These are phyloP conservation scores for Blomia tropicalis DNA, from an alignment of 2,888 invertebrate genomes.

Conservation along the genomic window DNA sequence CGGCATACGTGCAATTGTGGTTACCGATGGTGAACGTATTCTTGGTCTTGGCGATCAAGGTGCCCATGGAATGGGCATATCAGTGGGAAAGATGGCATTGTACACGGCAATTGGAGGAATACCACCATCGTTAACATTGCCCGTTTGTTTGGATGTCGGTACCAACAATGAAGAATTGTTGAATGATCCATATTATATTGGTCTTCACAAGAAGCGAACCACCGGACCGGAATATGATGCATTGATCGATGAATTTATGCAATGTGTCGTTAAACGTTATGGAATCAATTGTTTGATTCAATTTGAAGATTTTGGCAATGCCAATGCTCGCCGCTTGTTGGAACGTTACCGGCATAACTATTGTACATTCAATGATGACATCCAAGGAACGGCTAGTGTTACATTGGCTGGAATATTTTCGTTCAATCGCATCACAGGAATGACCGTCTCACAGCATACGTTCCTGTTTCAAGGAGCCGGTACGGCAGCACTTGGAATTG, in stretches of 20 bases:
- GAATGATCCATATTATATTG: slow-evolving; percentile 88
- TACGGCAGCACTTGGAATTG: slow-evolving; percentile 61
- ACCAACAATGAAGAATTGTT: slow-evolving; percentile 77
- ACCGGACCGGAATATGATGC: slow-evolving; percentile 73
- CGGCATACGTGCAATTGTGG: slow-evolving; percentile 47
- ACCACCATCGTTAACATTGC: slow-evolving; percentile 43
- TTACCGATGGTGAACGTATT: slow-evolving; percentile 95
- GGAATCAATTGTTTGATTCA: slow-evolving; percentile 45
- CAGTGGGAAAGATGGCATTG: slow-evolving; percentile 85
- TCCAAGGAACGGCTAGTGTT: slow-evolving; percentile 67
- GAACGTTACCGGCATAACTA: slow-evolving; percentile 69
- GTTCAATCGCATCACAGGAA: slow-evolving; percentile 64
- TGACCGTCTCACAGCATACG: slow-evolving; percentile 56
- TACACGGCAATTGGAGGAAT: slow-evolving; percentile 95
- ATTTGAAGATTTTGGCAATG: slow-evolving; percentile 97
- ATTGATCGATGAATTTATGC: slow-evolving; percentile 93
- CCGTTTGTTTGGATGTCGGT: slow-evolving; percentile 83
- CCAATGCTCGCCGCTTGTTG: slow-evolving; percentile 83
- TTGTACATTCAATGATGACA: slow-evolving; percentile 98
- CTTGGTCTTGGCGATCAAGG: slow-evolving; percentile 93
- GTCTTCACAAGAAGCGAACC: slow-evolving; percentile 64
- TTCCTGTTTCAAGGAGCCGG: slow-evolving; percentile 10
- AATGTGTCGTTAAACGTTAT: slow-evolving; percentile 53
- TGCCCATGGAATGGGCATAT: slow-evolving; percentile 96
- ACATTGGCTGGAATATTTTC: slow-evolving; percentile 85